Base-by-base conservation (phyloP, 2,888 invertebrate genomes). In the Epirrita christyi region DNA sequence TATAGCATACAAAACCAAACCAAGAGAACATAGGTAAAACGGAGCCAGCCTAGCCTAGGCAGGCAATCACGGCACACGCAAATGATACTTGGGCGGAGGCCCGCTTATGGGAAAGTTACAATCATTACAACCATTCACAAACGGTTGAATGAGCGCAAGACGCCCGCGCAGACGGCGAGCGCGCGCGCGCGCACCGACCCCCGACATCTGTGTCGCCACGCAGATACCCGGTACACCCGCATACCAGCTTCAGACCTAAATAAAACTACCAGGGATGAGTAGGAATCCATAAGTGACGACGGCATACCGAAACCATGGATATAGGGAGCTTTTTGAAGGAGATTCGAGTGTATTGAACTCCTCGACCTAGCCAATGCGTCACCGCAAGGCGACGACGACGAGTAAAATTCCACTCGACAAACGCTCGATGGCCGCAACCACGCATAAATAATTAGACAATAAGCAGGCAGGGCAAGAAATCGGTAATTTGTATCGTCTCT, bases 391-490 rank as follows among this genome's bases (percentile, higher is more conserved):
- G 76, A 72, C 75, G 75, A 74, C 73, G 76, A 77, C 76, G 76
- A 82, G 82, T 75, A 87, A 84, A 84, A 83, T 84, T 86, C 85
- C 85, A 83, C 73, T 77, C 80, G 82, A 85, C 86, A 83, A 80
- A 80, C 78, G 73, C 77, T 55, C 77, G 73, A 78, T 82, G 83
- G 81, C 83, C 84, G 81, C 84, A 83, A 84, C 85, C 81, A 83
- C 87, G 59, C 59, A 87, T 88, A 88, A 88, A 91, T 88, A 90
- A 91, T 91, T 90, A 92, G 88, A 88, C 90, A 89, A 88, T 87
- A 91, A 88, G 85, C 86, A 85, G 83, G 85, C 86, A 86, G 81
- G 86, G 83, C 86, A 87, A 90, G 90, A 88, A 88, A 89, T 89
- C 88, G 83, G 88, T 87, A 88, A 91, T 87, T 87, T 88, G 88